These are phyloP conservation scores for Carassius gibelio DNA, from an alignment of 2,113 vertebrate genomes.

Conservation along the genomic window DNA sequence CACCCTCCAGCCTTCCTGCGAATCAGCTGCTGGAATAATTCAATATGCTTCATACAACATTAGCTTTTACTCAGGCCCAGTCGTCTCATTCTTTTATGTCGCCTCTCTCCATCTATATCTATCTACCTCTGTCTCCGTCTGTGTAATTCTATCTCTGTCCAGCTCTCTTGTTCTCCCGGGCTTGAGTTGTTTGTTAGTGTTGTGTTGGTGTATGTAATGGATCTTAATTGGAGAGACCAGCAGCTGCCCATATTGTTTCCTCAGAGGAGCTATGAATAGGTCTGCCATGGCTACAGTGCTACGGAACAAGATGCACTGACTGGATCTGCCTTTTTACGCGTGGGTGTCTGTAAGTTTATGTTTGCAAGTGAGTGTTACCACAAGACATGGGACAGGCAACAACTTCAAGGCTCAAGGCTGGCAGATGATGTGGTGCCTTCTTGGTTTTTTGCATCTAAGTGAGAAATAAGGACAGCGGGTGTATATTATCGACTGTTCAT, in stretches of 20 bases:
- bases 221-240: slow-evolving; percentile 42
- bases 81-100: slow-evolving; percentile 41
- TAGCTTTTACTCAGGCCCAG: slow-evolving; percentile 39
- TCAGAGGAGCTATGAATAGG: slow-evolving; percentile 22
- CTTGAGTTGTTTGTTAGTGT: slow-evolving; percentile 36
- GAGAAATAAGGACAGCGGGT: neutral
- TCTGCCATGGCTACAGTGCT: slow-evolving; percentile 5
- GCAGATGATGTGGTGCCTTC: neutral
- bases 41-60: slow-evolving; percentile 47
- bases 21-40: slow-evolving; percentile 44
- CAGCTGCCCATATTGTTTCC: slow-evolving; percentile 42
- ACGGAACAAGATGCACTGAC: neutral
- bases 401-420: neutral
- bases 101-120: slow-evolving; percentile 39
- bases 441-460: neutral
- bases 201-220: slow-evolving; percentile 46
- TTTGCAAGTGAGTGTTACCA: slow-evolving; percentile 6
- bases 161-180: slow-evolving; percentile 17
- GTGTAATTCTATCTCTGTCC: slow-evolving; percentile 34
- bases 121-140: slow-evolving; percentile 14
- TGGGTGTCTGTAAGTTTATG: neutral
- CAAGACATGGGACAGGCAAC: slow-evolving; percentile 7
- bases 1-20: slow-evolving; percentile 21
- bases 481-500: neutral
- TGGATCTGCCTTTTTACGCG: neutral